Percentiles rank a stretch among this genome's conserved stretches.
Conservation (phyloP, 1,140 invertebrate species). For the Drosophila punjabiensis region DNA sequence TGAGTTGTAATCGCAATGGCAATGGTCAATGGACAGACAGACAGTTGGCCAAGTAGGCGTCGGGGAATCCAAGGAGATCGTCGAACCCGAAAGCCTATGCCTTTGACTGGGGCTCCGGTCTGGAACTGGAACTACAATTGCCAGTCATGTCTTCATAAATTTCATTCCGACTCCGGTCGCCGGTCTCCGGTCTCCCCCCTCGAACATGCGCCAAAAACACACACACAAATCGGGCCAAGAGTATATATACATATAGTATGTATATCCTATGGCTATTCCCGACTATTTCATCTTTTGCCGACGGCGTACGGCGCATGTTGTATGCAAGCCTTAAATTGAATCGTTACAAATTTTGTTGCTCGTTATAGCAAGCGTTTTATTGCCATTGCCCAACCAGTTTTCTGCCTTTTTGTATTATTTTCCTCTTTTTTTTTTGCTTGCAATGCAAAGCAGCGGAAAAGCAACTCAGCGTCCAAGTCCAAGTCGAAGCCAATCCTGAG, state of each 20-base stretch:
- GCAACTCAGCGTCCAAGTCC: slow-evolving; percentile 10
- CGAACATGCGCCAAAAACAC: slow-evolving; percentile 76
- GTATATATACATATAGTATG: neutral
- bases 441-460: slow-evolving; percentile 59
- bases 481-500: slow-evolving; percentile 47
- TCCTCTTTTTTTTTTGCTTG: slow-evolving; percentile 23
- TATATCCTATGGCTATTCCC: slow-evolving; percentile 62
- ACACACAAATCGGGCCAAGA: slow-evolving; percentile 60
- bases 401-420: neutral
- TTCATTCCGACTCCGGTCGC: slow-evolving; percentile 57
- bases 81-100: slow-evolving; percentile 36
- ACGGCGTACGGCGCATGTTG: slow-evolving; percentile 71
- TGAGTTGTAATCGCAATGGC: slow-evolving; percentile 70
- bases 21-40: slow-evolving; percentile 20
- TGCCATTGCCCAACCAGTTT: slow-evolving; percentile 80
- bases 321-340: slow-evolving; percentile 82
- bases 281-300: slow-evolving; percentile 83
- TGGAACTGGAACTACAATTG: slow-evolving; percentile 71
- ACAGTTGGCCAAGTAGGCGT: slow-evolving; percentile 70
- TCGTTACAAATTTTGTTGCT: slow-evolving; percentile 84
- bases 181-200: slow-evolving; percentile 20
- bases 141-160: slow-evolving; percentile 84
- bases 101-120: slow-evolving; percentile 1
- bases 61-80: slow-evolving; percentile 49
- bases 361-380: slow-evolving; percentile 84